Evolutionary conservation across 2,113 vertebrate species (phyloP).

Genomic region (Varanus komodoensis): DNA sequence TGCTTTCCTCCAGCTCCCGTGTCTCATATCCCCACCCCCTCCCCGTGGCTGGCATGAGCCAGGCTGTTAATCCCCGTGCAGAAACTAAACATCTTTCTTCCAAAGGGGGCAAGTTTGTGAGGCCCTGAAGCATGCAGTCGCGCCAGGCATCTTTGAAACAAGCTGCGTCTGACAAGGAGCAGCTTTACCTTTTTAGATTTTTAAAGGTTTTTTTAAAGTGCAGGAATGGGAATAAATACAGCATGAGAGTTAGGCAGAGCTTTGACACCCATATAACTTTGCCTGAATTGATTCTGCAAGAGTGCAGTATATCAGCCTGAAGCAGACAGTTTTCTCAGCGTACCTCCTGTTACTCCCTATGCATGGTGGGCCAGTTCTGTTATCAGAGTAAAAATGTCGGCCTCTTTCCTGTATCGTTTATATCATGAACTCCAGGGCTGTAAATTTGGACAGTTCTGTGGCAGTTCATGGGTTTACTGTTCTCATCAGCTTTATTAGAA

Average conservation of each 20-base stretch:
- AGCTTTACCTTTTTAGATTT: not conserved
- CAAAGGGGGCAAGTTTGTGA: not conserved
- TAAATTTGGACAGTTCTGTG: not conserved
- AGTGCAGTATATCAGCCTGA: constrained; percentile 19
- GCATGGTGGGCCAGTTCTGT: not conserved
- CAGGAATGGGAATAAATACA: not conserved
- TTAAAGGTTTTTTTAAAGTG: not conserved
- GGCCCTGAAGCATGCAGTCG: fast-evolving
- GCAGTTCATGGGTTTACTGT: not conserved
- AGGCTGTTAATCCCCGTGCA: not conserved
- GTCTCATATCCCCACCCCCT: fast-evolving
- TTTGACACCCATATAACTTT: constrained; percentile 14
- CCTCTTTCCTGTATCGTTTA: not conserved
- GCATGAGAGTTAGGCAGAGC: not conserved
- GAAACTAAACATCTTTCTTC: not conserved
- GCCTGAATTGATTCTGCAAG: constrained; percentile 36
- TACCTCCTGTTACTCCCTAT: not conserved
- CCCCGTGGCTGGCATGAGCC: not conserved
- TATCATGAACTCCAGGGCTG: not conserved
- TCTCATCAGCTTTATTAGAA: not conserved
- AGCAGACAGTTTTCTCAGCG: constrained; percentile 1
- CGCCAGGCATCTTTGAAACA: not conserved
- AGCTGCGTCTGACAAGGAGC: not conserved
- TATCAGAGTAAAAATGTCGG: not conserved
- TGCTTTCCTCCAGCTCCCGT: not conserved